phyloP scores from a whole-genome alignment of 2,797 vertebrate genomes.

The Pitangus sulphuratus region DNA sequence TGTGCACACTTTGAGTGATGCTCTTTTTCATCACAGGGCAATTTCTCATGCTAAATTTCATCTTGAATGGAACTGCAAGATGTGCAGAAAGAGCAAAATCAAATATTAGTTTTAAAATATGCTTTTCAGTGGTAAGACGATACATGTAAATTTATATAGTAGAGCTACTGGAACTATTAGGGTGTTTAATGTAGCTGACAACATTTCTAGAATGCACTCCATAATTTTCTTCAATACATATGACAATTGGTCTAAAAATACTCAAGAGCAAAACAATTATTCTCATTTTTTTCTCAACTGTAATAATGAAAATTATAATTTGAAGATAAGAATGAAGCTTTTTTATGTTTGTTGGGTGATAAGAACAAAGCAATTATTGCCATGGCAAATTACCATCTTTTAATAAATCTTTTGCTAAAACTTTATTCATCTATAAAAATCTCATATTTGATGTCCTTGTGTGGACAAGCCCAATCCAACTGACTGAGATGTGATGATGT shows the following conservation, averaged over 20 bases:
- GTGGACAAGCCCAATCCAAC: neutral
- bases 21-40: slow-evolving; percentile 26
- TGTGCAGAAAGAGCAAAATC: slow-evolving; percentile 5
- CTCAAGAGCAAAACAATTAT: neutral
- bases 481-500: neutral
- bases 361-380: neutral
- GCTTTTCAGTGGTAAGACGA: neutral
- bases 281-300: neutral
- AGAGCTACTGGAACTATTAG: neutral
- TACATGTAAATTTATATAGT: neutral
- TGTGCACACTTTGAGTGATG: neutral
- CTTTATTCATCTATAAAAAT: neutral
- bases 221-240: neutral
- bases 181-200: neutral
- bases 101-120: slow-evolving; percentile 46
- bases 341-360: neutral
- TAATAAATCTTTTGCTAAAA: neutral
- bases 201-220: neutral
- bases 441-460: neutral
- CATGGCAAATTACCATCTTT: neutral
- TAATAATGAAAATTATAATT: neutral
- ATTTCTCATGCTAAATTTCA: slow-evolving; percentile 49
- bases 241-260: neutral
- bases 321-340: neutral
- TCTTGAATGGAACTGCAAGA: neutral